These are phyloP conservation scores for Pseudopleuronectes americanus DNA, from an alignment of 2,797 vertebrate genomes.

Conservation along the genomic window DNA sequence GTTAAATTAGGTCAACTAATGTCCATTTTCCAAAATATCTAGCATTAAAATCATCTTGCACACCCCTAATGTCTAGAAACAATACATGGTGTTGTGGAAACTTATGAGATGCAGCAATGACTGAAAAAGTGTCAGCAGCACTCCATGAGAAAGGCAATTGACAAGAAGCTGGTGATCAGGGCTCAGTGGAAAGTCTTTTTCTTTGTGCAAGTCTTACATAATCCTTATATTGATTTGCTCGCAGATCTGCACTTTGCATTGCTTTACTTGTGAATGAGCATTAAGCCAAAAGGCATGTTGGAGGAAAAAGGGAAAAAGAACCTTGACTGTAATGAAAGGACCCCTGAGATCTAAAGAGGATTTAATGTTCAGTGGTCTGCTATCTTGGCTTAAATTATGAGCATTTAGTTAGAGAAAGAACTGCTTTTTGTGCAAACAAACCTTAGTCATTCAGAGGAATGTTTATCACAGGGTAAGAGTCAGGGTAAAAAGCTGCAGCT, in stretches of 20 bases:
- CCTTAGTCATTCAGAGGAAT: constrained; percentile 14
- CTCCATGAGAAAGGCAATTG: constrained; percentile 26
- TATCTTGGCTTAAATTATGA: constrained; percentile 23
- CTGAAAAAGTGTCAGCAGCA: neutral
- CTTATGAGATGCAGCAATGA: neutral
- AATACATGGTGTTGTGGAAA: neutral
- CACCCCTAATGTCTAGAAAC: no score
- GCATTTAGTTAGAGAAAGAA: constrained; percentile 14
- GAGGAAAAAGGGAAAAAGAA: constrained; percentile 27
- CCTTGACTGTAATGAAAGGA: constrained; percentile 27
- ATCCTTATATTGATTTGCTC: constrained; percentile 56
- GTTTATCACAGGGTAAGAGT: constrained; percentile 38
- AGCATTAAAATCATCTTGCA: no score
- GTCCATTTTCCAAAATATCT: no score
- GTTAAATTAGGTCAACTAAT: no score
- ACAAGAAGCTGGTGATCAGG: constrained; percentile 58
- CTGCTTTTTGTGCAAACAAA: constrained; percentile 32
- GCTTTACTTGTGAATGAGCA: constrained; percentile 44
- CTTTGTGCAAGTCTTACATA: constrained; percentile 69
- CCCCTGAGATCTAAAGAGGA: constrained; percentile 48
- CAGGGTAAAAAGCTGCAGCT: constrained; percentile 41
- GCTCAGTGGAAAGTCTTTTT: constrained; percentile 47
- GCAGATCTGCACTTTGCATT: constrained; percentile 48
- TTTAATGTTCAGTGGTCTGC: constrained; percentile 45
- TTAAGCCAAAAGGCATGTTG: constrained; percentile 28